Base-by-base conservation (phyloP, 2,888 invertebrate species). In the Hypercompe scribonia region DNA sequence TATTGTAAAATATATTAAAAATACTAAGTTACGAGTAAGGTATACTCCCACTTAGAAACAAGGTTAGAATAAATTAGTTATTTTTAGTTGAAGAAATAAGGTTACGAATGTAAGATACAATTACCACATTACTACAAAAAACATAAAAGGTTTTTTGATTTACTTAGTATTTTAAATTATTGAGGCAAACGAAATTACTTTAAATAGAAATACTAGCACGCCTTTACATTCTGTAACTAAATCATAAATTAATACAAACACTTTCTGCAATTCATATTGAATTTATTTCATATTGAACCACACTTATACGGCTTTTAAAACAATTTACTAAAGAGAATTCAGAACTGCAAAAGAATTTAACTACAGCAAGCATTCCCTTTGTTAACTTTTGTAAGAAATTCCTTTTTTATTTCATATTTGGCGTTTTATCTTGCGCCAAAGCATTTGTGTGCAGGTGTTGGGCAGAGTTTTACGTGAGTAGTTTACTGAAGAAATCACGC, bases 401-500 rank as follows among this genome's bases (percentile, higher is more conserved):
- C 11, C 58, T 70, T 36, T 70, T 42, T n/a, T 31, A 5, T 39
- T 65, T 31, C 42, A 58, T 65, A 24, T 42, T 66, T 70, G 46
- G 64, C 33, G 78, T 74, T 42, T 1, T 72, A 39, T 0, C 13
- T 87, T 86, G 75, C 36, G 71, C 84, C 86, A 79, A 68, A 70
- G 10, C 73, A 69, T 80, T 70, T 80, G 78, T 83, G 88, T 87
- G 90, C 92, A 92, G 91, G 92, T 91, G 91, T 86, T 87, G 89
- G 89, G 87, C 86, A 84, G 86, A 87, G 86, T 88, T 90, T 89
- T 92, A 93, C 93, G 93, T 93, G 93, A 92, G 90, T 86, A 89
- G 90, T 89, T 88, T 93, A 90, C 91, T 86, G 87, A 92, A 89
- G 91, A 89, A 91, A 92, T 92, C 91, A 89, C 89, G 88, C 82